phyloP scores from a whole-genome alignment of 2,797 vertebrate genomes.

The Echiichthys vipera region DNA sequence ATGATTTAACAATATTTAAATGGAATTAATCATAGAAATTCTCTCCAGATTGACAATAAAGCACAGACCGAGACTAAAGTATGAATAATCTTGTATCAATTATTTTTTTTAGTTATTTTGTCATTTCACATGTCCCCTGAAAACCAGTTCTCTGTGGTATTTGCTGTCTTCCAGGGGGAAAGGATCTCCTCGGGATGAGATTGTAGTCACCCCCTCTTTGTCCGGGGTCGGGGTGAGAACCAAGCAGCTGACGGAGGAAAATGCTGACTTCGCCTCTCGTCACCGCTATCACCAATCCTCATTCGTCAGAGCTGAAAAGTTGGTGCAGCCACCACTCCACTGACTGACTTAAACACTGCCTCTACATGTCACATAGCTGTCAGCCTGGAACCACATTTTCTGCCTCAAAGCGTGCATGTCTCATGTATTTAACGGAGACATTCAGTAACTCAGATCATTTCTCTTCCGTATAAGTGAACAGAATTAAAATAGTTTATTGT shows the following conservation, averaged over 20 bases:
- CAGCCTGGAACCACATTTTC: conserved; percentile 30
- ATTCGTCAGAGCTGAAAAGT: conserved; percentile 77
- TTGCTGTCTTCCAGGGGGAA: conserved; percentile 79
- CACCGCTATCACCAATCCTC: conserved; percentile 94
- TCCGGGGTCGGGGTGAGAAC: conserved; percentile 90
- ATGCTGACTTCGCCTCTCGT: conserved; percentile 92
- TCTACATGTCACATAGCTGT: conserved; percentile 2
- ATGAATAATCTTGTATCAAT: too few relatives aligned
- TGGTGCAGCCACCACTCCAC: conserved; percentile 78
- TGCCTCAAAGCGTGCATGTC: conserved; percentile 19
- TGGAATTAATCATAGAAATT: not conserved
- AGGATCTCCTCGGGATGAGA: conserved; percentile 83
- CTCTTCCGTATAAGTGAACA: not conserved
- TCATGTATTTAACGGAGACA: not conserved
- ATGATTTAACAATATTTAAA: not conserved
- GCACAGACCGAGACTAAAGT: not conserved
- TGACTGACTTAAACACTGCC: conserved; percentile 57
- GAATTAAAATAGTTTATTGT: not conserved
- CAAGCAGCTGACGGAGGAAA: conserved; percentile 95
- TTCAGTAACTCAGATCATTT: conserved; percentile 8
- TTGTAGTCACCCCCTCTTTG: conserved; percentile 91
- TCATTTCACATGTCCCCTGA: not conserved
- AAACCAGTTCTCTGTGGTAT: not conserved
- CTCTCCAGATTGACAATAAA: not conserved
- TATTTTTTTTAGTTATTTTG: not conserved